Conservation (phyloP, 2,113 vertebrate genomes). For the Willisornis vidua region DNA sequence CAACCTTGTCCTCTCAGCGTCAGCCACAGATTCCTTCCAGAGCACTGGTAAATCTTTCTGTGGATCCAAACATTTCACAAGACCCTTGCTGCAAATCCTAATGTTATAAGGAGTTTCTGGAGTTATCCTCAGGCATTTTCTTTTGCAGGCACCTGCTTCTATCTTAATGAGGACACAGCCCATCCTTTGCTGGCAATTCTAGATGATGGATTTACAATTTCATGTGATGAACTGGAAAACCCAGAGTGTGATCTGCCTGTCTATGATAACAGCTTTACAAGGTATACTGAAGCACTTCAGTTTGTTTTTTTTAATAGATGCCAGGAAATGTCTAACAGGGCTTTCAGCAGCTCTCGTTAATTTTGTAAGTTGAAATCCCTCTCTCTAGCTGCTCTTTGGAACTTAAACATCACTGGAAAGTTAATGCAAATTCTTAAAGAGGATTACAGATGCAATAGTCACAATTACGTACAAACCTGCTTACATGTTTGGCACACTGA, state of each 20-base stretch:
- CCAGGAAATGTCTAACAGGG: not conserved
- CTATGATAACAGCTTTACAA: slow-evolving; percentile 82
- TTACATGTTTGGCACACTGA: not conserved
- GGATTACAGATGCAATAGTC: not conserved
- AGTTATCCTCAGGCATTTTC: not conserved
- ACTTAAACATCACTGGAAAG: not conserved
- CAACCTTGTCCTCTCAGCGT: not conserved
- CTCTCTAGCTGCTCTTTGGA: slow-evolving; percentile 15
- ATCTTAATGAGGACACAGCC: slow-evolving; percentile 85
- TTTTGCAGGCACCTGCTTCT: slow-evolving; percentile 86
- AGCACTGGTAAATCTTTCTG: not conserved
- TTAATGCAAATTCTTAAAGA: not conserved
- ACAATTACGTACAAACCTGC: not conserved
- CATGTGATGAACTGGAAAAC: slow-evolving; percentile 80
- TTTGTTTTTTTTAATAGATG: not conserved
- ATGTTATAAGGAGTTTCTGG: not conserved
- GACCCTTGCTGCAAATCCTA: not conserved
- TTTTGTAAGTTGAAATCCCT: not conserved
- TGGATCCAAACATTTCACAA: not conserved
- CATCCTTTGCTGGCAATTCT: slow-evolving; percentile 89
- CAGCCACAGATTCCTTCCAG: not conserved
- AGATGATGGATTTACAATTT: slow-evolving; percentile 87
- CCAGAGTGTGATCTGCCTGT: slow-evolving; percentile 76
- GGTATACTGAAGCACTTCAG: slow-evolving; percentile 67
- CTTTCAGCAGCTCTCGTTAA: not conserved